Evolutionary conservation across 2,797 vertebrate genomes (phyloP).

Genomic region (Amphiprion clarkii): DNA sequence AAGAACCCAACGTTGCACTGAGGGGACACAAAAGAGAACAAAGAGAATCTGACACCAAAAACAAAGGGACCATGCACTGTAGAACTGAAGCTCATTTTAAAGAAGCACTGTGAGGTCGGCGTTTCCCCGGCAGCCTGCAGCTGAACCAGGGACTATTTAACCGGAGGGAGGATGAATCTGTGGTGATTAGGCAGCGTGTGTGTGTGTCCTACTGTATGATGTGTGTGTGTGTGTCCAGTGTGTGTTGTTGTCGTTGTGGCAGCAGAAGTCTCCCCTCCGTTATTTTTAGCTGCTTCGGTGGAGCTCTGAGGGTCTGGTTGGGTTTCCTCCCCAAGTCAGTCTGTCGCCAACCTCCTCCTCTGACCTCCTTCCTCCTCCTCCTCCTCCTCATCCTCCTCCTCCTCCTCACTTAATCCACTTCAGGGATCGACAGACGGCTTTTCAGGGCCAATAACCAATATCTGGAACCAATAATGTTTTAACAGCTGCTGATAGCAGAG

Average conservation of each 20-base stretch:
- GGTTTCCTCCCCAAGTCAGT: slow-evolving; percentile 84
- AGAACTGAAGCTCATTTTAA: slow-evolving; percentile 70
- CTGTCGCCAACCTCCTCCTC: slow-evolving; percentile 79
- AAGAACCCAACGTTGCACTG: background rate
- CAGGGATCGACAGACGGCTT: no score
- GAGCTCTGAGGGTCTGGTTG: slow-evolving; percentile 80
- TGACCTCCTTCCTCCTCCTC: slow-evolving; percentile 28
- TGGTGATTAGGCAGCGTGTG: slow-evolving; percentile 63
- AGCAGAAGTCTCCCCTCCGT: slow-evolving; percentile 78
- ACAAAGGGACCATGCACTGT: slow-evolving; percentile 72
- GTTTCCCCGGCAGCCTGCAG: slow-evolving; percentile 45
- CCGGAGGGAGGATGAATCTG: slow-evolving; percentile 62
- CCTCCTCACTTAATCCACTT: background rate
- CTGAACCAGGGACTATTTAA: slow-evolving; percentile 61
- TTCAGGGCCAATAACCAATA: no score
- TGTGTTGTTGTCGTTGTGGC: slow-evolving; percentile 77
- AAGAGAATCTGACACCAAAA: slow-evolving; percentile 72
- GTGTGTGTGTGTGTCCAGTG: slow-evolving; percentile 58
- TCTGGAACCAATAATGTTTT: no score
- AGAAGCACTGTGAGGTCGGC: slow-evolving; percentile 72
- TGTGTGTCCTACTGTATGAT: slow-evolving; percentile 47
- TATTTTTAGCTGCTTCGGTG: slow-evolving; percentile 85
- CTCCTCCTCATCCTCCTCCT: slow-evolving; percentile 28
- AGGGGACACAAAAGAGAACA: slow-evolving; percentile 24
- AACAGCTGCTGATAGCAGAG: no score